A percentile compares a stretch with the other conserved stretches of the same genome.
phyloP scores from a whole-genome alignment of 2,113 vertebrate species.

The Mola mola region DNA sequence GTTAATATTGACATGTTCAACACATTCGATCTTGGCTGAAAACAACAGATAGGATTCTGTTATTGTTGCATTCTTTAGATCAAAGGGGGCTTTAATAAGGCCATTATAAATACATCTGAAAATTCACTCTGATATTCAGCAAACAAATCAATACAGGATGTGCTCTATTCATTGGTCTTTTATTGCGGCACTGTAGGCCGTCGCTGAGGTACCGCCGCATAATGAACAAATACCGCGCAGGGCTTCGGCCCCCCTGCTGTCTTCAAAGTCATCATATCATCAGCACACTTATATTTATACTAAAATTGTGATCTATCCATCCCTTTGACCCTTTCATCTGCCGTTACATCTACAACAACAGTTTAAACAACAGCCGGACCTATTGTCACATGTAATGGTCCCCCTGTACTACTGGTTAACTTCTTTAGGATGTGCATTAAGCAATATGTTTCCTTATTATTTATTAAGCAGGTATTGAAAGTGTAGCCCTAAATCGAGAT shows the following conservation, averaged over 20 bases:
- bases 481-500: constrained; percentile 62
- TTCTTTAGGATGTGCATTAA: constrained; percentile 42
- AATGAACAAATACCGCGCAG: constrained; percentile 76
- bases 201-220: constrained; percentile 66
- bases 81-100: constrained; percentile 84
- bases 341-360: constrained; percentile 17
- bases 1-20: constrained; percentile 64
- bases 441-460: constrained; percentile 63
- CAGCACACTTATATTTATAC: constrained; percentile 79
- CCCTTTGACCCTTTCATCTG: constrained; percentile 70
- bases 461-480: constrained; percentile 69
- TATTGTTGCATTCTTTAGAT: constrained; percentile 82
- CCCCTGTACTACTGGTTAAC: constrained; percentile 26
- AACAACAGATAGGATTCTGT: constrained; percentile 69
- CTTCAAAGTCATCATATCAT: constrained; percentile 82
- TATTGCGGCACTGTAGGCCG: constrained; percentile 71
- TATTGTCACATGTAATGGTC: constrained; percentile 11
- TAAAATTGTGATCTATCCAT: constrained; percentile 73
- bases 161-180: constrained; percentile 77
- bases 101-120: constrained; percentile 86
- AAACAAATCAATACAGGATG: constrained; percentile 87
- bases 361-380: neutral
- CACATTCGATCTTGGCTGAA: constrained; percentile 44
- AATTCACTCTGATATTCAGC: constrained; percentile 82
- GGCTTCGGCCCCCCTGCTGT: constrained; percentile 73